Conservation (phyloP, 2,888 invertebrate species). For the Ischnus inquisitorius region DNA sequence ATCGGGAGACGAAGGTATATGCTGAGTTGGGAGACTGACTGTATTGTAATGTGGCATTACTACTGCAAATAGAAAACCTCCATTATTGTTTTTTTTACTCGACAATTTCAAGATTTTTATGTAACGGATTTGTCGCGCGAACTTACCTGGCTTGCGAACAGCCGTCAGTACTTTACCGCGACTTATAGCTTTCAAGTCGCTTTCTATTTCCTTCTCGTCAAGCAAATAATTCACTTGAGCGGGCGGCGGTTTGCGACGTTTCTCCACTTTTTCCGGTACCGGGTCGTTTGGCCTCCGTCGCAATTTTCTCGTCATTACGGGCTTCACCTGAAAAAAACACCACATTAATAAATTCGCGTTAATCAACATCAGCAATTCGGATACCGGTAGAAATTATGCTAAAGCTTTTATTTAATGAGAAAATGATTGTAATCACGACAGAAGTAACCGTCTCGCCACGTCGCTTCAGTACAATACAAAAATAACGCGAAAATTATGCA, state of each 20-base stretch:
- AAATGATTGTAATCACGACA: too few relatives aligned
- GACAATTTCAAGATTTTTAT: not conserved
- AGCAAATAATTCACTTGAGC: slow-evolving; percentile 95
- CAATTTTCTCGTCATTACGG: slow-evolving; percentile 97
- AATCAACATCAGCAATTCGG: not conserved
- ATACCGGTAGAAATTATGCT: too few relatives aligned
- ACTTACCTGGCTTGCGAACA: slow-evolving; percentile 86
- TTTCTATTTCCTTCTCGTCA: slow-evolving; percentile 95
- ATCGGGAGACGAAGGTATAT: slow-evolving; percentile 83
- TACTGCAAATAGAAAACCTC: slow-evolving; percentile 74
- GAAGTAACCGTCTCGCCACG: too few relatives aligned
- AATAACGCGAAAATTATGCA: too few relatives aligned
- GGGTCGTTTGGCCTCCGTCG: slow-evolving; percentile 97
- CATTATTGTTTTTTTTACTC: slow-evolving; percentile 62
- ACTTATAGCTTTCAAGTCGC: slow-evolving; percentile 93
- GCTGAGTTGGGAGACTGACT: slow-evolving; percentile 80
- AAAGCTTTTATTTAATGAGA: too few relatives aligned
- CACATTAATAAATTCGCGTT: not conserved
- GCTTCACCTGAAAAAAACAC: slow-evolving; percentile 89
- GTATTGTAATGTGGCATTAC: slow-evolving; percentile 81
- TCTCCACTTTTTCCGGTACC: slow-evolving; percentile 93
- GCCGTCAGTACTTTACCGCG: slow-evolving; percentile 87
- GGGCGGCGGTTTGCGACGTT: slow-evolving; percentile 93
- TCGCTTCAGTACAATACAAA: too few relatives aligned
- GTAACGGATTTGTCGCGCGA: not conserved